phyloP scores from a whole-genome alignment of 2,888 invertebrate species.

The Habroteleia sp. region DNA sequence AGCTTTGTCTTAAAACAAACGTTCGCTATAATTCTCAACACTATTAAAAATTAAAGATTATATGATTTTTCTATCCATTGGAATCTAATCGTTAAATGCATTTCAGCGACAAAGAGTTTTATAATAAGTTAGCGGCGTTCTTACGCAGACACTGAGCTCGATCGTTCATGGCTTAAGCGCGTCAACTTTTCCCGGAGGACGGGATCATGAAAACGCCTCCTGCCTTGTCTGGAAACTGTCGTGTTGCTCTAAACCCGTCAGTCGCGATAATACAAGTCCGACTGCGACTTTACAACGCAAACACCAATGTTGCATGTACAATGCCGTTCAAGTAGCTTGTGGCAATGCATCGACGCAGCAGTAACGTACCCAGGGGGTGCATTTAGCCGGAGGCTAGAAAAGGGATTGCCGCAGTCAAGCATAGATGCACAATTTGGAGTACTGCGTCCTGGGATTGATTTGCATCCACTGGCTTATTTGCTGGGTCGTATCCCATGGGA shows the following conservation, averaged over 20 bases:
- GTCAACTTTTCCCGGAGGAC: conserved; percentile 42
- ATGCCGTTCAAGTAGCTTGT: conserved; percentile 31
- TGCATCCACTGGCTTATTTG: conserved; percentile 79
- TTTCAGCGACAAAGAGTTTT: conserved; percentile 7
- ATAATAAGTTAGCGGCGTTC: conserved; percentile 3
- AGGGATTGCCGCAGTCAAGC: conserved; percentile 76
- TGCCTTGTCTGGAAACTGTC: conserved; percentile 35
- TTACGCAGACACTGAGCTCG: conserved; percentile 37
- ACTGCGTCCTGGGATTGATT: conserved; percentile 77
- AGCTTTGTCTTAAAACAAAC: too few species aligned
- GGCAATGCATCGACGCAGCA: conserved; percentile 47
- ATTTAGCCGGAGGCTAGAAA: conserved; percentile 69
- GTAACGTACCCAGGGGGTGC: conserved; percentile 71
- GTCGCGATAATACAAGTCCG: conserved; percentile 68
- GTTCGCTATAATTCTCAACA: too few species aligned
- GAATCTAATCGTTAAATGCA: conserved; percentile 14
- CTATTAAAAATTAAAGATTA: conserved; percentile 1
- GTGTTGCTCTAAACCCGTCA: conserved; percentile 65
- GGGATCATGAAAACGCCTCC: conserved; percentile 32
- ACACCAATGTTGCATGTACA: conserved; percentile 39
- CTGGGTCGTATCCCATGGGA: conserved; percentile 75
- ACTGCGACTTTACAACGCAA: conserved; percentile 58
- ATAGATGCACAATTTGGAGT: conserved; percentile 74
- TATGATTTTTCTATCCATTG: neutral
- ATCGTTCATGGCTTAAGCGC: conserved; percentile 36